Evolutionary conservation across 1,140 invertebrate species (phyloP).

Genomic region (Bathynomus jamesi): DNA sequence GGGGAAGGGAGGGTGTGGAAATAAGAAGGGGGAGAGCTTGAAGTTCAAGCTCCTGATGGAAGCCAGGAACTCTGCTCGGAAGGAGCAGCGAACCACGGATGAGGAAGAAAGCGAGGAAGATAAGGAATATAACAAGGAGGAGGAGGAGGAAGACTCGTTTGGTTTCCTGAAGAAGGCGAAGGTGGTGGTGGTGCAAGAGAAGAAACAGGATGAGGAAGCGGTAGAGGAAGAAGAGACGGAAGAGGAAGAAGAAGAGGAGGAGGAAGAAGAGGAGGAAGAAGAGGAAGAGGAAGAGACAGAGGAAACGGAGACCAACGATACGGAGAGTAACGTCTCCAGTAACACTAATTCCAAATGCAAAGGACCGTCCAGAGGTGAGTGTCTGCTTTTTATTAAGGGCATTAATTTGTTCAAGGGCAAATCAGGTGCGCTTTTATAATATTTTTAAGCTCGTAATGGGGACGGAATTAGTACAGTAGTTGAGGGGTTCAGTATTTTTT

Average conservation of each 20-base stretch:
- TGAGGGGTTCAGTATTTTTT: too few relatives aligned
- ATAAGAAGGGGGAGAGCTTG: constrained; percentile 20
- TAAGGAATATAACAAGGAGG: constrained; percentile 21
- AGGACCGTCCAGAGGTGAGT: constrained; percentile 24
- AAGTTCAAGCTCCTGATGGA: constrained; percentile 31
- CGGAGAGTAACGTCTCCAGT: constrained; percentile 43
- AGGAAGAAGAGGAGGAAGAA: constrained; percentile 43
- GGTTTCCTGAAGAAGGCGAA: constrained; percentile 17
- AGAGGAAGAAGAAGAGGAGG: constrained; percentile 34
- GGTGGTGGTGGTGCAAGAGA: constrained; percentile 4
- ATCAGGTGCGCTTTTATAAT: too few relatives aligned
- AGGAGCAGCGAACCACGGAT: constrained; percentile 21
- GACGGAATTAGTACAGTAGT: too few relatives aligned
- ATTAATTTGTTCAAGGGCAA: not conserved
- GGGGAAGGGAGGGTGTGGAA: not conserved
- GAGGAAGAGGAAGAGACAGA: constrained; percentile 30
- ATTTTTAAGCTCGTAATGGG: too few relatives aligned
- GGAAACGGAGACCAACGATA: constrained; percentile 33
- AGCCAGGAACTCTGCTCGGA: constrained; percentile 16
- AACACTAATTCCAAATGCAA: constrained; percentile 23
- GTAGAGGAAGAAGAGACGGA: constrained; percentile 31
- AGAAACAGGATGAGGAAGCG: constrained; percentile 16
- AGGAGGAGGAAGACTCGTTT: constrained; percentile 28
- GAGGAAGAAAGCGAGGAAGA: constrained; percentile 29
- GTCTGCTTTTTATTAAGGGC: too few relatives aligned